phyloP scores from a whole-genome alignment of 2,888 invertebrate genomes.

The Selenia dentaria region DNA sequence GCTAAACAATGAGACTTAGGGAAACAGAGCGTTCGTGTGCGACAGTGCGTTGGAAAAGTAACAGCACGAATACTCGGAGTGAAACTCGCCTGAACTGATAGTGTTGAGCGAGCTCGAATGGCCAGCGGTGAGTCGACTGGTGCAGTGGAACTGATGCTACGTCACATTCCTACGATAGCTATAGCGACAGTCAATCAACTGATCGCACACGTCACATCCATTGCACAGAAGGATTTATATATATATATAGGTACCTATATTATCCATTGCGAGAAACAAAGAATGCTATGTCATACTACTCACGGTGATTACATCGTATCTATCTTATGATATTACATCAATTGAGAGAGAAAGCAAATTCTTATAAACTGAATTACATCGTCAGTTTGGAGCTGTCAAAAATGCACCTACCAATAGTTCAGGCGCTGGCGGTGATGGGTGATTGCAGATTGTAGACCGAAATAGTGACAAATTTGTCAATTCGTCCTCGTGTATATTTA shows the following conservation, averaged over 20 bases:
- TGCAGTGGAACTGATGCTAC: conserved; percentile 39
- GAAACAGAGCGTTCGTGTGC: conserved; percentile 83
- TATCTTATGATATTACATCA: conserved; percentile 27
- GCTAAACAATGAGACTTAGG: conserved; percentile 74
- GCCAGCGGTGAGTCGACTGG: conserved; percentile 1
- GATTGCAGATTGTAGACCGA: no score
- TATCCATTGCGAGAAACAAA: conserved; percentile 39
- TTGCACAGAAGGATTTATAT: no score
- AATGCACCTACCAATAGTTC: no score
- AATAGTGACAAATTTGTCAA: no score
- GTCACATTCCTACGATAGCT: conserved; percentile 67
- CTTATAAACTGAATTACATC: conserved; percentile 9
- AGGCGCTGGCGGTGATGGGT: no score
- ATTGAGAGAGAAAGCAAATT: conserved; percentile 21
- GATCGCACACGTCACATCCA: no score
- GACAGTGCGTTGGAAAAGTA: conserved; percentile 82
- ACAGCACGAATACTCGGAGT: conserved; percentile 81
- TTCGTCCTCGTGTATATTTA: no score
- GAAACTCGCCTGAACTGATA: conserved; percentile 81
- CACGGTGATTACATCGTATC: conserved; percentile 26
- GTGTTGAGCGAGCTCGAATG: conserved; percentile 50
- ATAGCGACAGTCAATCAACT: conserved; percentile 58
- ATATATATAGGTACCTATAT: no score
- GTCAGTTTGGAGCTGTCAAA: conserved; percentile 1
- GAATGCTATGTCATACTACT: conserved; percentile 30